phyloP scores from a whole-genome alignment of 2,797 vertebrate genomes.

The Eleutherodactylus coqui region DNA sequence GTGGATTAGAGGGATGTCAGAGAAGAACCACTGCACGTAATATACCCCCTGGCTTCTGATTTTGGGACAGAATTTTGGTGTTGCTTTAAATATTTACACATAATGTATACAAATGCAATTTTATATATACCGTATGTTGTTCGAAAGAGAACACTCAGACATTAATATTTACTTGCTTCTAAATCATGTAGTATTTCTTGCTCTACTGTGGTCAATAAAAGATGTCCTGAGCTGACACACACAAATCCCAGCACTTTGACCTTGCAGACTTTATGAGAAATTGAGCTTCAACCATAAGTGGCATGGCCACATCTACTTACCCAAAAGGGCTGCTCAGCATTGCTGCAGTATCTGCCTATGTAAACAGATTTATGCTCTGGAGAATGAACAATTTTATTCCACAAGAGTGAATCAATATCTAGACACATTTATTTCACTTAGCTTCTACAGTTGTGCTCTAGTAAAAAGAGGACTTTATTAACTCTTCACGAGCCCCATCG shows the following conservation, averaged over 20 bases:
- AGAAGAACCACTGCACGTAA: no score
- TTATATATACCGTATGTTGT: no score
- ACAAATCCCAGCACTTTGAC: background rate
- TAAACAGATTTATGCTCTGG: background rate
- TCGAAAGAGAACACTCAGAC: no score
- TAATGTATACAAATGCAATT: background rate
- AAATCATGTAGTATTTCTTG: background rate
- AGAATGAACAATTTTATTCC: slow-evolving; percentile 11
- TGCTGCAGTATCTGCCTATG: background rate
- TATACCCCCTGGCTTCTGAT: no score
- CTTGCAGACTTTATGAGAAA: slow-evolving; percentile 21
- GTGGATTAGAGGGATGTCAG: no score
- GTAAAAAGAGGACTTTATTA: background rate
- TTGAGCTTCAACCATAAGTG: slow-evolving; percentile 15
- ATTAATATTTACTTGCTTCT: background rate
- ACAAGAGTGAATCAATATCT: background rate
- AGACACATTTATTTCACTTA: slow-evolving; percentile 13
- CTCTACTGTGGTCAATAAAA: slow-evolving; percentile 13
- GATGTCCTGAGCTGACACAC: slow-evolving; percentile 6
- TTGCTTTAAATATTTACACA: no score
- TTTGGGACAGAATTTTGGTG: no score
- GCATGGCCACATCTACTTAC: background rate
- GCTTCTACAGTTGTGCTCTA: background rate
- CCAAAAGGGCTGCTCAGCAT: background rate
- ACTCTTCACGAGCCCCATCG: background rate